A percentile compares a stretch with the other conserved stretches of the same genome.
Conservation (phyloP, 1,140 invertebrate species). For the Trichonephila clavipes region DNA sequence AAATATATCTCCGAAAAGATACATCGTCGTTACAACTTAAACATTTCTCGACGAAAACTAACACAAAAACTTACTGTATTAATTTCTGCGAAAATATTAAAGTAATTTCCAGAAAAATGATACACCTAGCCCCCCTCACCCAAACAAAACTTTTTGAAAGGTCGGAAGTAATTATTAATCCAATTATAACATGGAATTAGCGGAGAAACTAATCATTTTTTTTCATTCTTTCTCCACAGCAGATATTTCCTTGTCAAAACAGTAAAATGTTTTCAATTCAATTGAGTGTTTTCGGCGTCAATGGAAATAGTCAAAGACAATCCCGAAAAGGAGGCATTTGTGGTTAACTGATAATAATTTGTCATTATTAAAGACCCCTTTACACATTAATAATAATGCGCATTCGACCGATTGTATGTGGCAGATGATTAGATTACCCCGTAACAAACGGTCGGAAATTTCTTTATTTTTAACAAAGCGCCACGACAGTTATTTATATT, state of each 20-base stretch:
- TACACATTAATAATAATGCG: conserved; percentile 41
- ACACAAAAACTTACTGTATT: background rate
- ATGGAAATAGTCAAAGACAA: background rate
- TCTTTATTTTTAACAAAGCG: background rate
- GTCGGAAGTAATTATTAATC: conserved; percentile 3
- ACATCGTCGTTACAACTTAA: background rate
- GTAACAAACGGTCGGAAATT: background rate
- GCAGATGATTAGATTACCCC: conserved; percentile 29
- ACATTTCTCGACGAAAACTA: background rate
- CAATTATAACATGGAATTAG: conserved; percentile 26
- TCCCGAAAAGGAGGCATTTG: background rate
- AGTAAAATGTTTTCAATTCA: background rate
- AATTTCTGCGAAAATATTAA: conserved; percentile 47
- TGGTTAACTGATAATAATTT: background rate
- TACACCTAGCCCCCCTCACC: too few relatives aligned
- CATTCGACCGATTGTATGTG: background rate
- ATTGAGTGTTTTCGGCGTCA: background rate
- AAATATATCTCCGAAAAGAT: background rate
- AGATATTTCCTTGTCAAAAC: background rate
- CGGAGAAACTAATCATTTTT: background rate
- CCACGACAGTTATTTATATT: conserved; percentile 13
- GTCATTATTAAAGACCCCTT: conserved; percentile 15
- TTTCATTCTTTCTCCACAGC: background rate
- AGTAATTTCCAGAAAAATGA: conserved; percentile 1
- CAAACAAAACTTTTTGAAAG: conserved; percentile 7